These are phyloP conservation scores for Plebejus argus DNA, from an alignment of 2,888 invertebrate species.

Conservation along the genomic window DNA sequence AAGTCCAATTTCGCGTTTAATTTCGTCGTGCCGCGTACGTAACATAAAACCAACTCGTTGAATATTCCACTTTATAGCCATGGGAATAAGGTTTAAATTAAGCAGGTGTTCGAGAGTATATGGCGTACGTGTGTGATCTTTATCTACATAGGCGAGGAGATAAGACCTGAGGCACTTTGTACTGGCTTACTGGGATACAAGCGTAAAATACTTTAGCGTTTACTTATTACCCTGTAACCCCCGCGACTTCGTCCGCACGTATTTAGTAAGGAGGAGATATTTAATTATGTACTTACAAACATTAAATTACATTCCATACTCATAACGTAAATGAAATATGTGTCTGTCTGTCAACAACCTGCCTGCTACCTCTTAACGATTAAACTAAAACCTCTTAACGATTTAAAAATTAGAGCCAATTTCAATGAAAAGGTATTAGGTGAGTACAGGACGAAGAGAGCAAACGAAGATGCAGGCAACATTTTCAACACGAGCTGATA, in stretches of 20 bases:
- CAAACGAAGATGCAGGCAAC: no score
- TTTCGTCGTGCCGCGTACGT: not conserved
- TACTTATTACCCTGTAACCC: not conserved
- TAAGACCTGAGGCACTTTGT: not conserved
- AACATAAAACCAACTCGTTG: not conserved
- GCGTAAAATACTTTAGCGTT: not conserved
- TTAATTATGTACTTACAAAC: no score
- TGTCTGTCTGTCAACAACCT: no score
- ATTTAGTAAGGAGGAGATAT: no score
- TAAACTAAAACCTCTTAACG: no score
- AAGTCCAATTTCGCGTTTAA: conserved; percentile 3
- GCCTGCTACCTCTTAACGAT: no score
- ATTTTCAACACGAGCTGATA: no score
- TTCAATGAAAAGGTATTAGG: no score
- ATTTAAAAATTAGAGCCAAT: no score
- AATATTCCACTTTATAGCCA: not conserved
- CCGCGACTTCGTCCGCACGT: not conserved
- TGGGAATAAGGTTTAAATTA: not conserved
- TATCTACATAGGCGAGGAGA: conserved; percentile 6
- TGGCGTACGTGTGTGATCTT: not conserved
- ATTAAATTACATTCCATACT: no score
- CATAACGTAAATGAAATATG: no score
- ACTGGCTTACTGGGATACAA: not conserved
- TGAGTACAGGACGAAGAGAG: no score
- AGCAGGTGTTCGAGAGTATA: not conserved